Evolutionary conservation across 1,140 invertebrate genomes (phyloP).

Genomic region (Drosophila hydei): DNA sequence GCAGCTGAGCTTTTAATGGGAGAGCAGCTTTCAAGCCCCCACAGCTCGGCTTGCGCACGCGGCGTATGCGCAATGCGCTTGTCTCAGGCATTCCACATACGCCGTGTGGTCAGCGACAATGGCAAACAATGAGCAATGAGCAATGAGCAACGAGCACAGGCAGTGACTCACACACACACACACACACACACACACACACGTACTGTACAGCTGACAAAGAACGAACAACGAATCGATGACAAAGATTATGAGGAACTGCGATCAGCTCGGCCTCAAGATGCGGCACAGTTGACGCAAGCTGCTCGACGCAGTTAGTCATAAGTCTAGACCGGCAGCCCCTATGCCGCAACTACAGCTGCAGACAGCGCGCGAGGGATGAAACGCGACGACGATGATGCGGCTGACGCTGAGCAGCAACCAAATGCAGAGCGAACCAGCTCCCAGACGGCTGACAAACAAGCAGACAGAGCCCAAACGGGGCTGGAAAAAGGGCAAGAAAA

Average conservation of each 20-base stretch:
- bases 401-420: slow-evolving; percentile 11
- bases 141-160: slow-evolving; percentile 15
- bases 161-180: slow-evolving; percentile 50
- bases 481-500: slow-evolving; percentile 66
- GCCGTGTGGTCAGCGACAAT: slow-evolving; percentile 46
- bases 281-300: slow-evolving; percentile 29
- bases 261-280: slow-evolving; percentile 15
- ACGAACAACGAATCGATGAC: slow-evolving; percentile 18
- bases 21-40: slow-evolving; percentile 32
- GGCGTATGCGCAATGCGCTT: slow-evolving; percentile 77
- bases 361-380: slow-evolving; percentile 62
- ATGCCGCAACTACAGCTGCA: slow-evolving; percentile 68
- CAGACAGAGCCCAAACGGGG: slow-evolving; percentile 21
- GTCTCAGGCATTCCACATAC: slow-evolving; percentile 63
- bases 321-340: slow-evolving; percentile 58
- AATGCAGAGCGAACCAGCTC: slow-evolving; percentile 21
- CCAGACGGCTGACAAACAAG: slow-evolving; percentile 25
- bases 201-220: background rate
- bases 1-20: slow-evolving; percentile 25
- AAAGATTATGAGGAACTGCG: slow-evolving; percentile 8
- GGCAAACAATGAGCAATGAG: slow-evolving; percentile 44
- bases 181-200: slow-evolving; percentile 2
- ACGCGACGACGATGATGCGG: slow-evolving; percentile 46
- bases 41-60: slow-evolving; percentile 26
- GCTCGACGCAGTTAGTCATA: slow-evolving; percentile 39